Percentiles rank a stretch among this genome's conserved stretches.
Evolutionary conservation across 1,140 invertebrate genomes (phyloP).

Genomic region (Hypothenemus hampei): DNA sequence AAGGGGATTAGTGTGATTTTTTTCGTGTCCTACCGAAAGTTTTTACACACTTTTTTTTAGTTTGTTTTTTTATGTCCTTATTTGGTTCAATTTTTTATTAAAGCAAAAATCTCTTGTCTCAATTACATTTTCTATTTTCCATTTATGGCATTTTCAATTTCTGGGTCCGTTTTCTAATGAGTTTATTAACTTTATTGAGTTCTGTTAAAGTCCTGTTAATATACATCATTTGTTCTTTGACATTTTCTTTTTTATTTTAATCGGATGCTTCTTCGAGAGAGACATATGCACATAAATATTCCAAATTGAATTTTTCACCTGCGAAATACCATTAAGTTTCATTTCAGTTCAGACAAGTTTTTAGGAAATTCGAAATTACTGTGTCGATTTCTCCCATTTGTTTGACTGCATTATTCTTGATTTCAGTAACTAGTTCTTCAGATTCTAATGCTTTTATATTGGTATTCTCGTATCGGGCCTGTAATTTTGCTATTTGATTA

Average conservation of each 20-base stretch:
- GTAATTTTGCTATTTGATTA: conserved; percentile 31
- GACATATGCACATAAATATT: conserved; percentile 32
- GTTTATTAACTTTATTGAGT: conserved; percentile 24
- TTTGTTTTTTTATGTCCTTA: too few relatives aligned
- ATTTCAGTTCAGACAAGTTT: background rate
- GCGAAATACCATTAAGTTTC: background rate
- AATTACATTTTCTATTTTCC: too few relatives aligned
- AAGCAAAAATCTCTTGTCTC: too few relatives aligned
- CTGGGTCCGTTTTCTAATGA: conserved; percentile 21
- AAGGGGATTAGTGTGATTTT: too few relatives aligned
- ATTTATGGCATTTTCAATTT: too few relatives aligned
- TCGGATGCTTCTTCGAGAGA: conserved; percentile 22
- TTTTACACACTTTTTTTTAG: too few relatives aligned
- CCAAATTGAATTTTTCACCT: conserved; percentile 31
- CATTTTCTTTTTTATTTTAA: conserved; percentile 29
- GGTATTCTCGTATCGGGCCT: conserved; percentile 28
- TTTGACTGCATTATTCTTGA: conserved; percentile 29
- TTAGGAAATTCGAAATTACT: conserved; percentile 2
- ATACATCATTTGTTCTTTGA: conserved; percentile 32
- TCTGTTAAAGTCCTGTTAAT: conserved; percentile 30
- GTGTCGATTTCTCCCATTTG: conserved; percentile 26
- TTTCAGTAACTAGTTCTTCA: conserved; percentile 25
- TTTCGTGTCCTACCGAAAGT: too few relatives aligned
- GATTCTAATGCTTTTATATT: conserved; percentile 29
- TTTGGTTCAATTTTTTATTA: too few relatives aligned